Base-by-base conservation (phyloP, 2,113 vertebrate genomes). In the Oncorhynchus gorbuscha region DNA sequence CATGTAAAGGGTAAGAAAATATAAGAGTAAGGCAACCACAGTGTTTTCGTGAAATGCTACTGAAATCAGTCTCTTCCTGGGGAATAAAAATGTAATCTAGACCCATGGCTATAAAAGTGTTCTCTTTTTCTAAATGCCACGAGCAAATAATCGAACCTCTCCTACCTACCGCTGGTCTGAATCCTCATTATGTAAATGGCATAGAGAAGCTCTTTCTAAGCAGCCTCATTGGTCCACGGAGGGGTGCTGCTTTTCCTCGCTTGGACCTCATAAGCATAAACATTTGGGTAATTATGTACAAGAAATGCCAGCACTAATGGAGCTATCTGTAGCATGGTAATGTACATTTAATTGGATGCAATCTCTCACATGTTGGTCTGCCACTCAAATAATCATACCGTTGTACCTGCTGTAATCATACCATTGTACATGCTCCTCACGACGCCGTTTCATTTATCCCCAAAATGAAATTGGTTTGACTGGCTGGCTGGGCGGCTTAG, bases 121-220 rank as follows among this genome's bases (percentile, higher is more conserved):
- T 75, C 76, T 78, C 32, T 77, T 82, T 81, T 78, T 83, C 80
- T 71, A 71, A 79, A 78, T 69, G 69, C 78, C 78, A 78, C 2
- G 55, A 72, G 81, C 35, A 68, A 39, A n/a, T 6, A 22, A 49
- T 55, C 18, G 30, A 68, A 62, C 76, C 73, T 72, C 12, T 13
- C 1, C 24, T n/a, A 70, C 62, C 67, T 68, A 71, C 67, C 0
- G 16, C 80, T 69, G 72, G 74, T 72, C 70, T 72, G 77, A 74
- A 76, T 76, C 71, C 48, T 80, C 76, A 83, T 87, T 85, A 85
- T 78, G 75, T 49, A 78, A 80, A 83, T 81, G 12, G 76, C 18
- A 72, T 22, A 20, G 68, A 78, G 73, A 72, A 68, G 62, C 73
- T 76, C 12, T 35, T 75, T 51, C 5, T 28, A 16, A 73, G 73